Percentiles rank a stretch among this genome's conserved stretches.
phyloP scores from a whole-genome alignment of 1,140 invertebrate species.

The Hylaeus volcanicus region DNA sequence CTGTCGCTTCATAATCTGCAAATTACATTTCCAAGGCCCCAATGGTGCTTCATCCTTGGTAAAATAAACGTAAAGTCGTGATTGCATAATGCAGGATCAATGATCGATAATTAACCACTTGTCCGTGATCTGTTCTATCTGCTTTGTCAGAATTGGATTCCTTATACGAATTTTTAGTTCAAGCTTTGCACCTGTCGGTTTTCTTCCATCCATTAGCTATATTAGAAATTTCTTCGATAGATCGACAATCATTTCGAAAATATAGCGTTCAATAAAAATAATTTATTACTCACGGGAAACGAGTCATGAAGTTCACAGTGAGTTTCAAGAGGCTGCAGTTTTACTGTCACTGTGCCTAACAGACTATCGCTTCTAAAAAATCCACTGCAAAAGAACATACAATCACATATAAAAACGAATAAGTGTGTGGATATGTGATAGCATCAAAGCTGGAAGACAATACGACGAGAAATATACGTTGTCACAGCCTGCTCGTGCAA shows the following conservation, averaged over 20 bases:
- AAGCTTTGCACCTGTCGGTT: slow-evolving; percentile 92
- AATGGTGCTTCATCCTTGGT: not conserved
- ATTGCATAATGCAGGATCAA: slow-evolving; percentile 49
- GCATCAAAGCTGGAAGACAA: not conserved
- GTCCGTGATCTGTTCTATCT: slow-evolving; percentile 93
- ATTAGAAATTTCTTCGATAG: not conserved
- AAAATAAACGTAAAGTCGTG: slow-evolving; percentile 11
- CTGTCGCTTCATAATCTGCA: slow-evolving; percentile 13
- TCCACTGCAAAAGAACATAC: slow-evolving; percentile 86
- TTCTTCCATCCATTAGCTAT: slow-evolving; percentile 92
- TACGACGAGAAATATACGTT: slow-evolving; percentile 56
- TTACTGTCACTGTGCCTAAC: slow-evolving; percentile 92
- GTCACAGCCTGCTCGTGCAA: slow-evolving; percentile 70
- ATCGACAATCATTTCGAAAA: not conserved
- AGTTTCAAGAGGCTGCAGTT: slow-evolving; percentile 91
- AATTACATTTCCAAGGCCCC: slow-evolving; percentile 23
- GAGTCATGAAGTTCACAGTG: slow-evolving; percentile 94
- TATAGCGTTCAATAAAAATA: slow-evolving; percentile 26
- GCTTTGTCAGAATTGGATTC: slow-evolving; percentile 93
- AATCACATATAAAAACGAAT: not conserved
- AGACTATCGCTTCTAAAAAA: slow-evolving; percentile 93
- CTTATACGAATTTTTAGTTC: slow-evolving; percentile 95
- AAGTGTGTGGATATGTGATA: not conserved
- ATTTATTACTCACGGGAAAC: slow-evolving; percentile 88
- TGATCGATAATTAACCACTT: slow-evolving; percentile 94